Evolutionary conservation across 2,888 invertebrate genomes (phyloP), one percentile per base, ranked within the genome.

Genomic region (Anodontia alba): DNA sequence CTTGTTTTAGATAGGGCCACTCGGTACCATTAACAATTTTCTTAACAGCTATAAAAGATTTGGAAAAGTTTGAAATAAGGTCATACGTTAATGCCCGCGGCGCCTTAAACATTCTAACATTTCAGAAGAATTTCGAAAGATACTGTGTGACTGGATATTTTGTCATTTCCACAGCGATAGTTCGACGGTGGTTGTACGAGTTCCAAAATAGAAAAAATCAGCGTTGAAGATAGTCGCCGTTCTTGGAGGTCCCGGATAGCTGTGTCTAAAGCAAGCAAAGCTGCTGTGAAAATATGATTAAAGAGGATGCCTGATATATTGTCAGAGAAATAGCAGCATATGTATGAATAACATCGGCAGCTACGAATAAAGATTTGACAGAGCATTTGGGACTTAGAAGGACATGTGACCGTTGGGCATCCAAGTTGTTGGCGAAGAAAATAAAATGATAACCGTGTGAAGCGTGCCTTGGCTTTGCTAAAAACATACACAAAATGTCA

Each of bases 371-470:
- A 10, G 23, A 23, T 54, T n/a, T 54, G 54, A 54, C 54, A 23
- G 26, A 54, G 15, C 26, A 26, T 15, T 26, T 54, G 54, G 54
- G 54, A 36, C 38, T 42, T 12, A 26, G 68, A 10, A 68, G 38
- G 12, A n/a, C 38, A 7, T 68, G 66, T 33, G 66, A 20, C 17
- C n/a, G 66, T 7, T 66, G 33, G 66, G 38, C n/a, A 33, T n/a
- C 36, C 33, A 2, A 66, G 7, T 33, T 43, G 43, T 43, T 80
- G n/a, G n/a, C n/a, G n/a, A n/a, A n/a, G n/a, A n/a, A n/a, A n/a
- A n/a, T n/a, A n/a, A n/a, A n/a, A n/a, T n/a, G n/a, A n/a, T n/a
- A n/a, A n/a, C n/a, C n/a, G n/a, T n/a, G n/a, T n/a, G n/a, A n/a
- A n/a, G n/a, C n/a, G n/a, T n/a, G n/a, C n/a, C n/a, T n/a, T n/a